These are phyloP conservation scores for Siniperca scherzeri DNA, from an alignment of 2,797 vertebrate genomes.

Conservation along the genomic window DNA sequence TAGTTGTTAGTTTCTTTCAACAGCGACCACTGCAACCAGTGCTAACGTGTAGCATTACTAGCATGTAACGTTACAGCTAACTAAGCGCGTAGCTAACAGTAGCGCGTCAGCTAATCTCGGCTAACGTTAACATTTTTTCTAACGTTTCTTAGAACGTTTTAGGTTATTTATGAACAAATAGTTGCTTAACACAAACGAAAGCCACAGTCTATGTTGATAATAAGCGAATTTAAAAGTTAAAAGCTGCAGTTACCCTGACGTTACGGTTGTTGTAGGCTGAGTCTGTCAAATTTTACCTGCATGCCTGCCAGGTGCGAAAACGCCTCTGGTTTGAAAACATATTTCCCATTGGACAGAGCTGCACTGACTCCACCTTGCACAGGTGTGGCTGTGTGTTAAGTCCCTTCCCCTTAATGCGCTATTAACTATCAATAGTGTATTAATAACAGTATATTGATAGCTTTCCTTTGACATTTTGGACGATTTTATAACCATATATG, in stretches of 20 bases:
- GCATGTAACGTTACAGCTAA: conserved; percentile 33
- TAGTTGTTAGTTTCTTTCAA: background rate
- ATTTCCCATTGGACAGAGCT: conserved; percentile 46
- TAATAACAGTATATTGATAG: background rate
- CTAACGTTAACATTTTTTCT: conserved; percentile 17
- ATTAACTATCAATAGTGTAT: background rate
- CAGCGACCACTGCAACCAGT: background rate
- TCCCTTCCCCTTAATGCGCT: background rate
- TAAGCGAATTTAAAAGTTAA: background rate
- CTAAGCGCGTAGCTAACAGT: conserved; percentile 46
- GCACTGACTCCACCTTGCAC: conserved; percentile 41
- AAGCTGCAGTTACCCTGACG: background rate
- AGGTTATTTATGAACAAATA: accelerated
- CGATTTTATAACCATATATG: background rate
- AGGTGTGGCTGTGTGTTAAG: conserved; percentile 41
- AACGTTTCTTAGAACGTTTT: background rate
- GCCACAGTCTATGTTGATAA: accelerated
- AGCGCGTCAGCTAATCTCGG: conserved; percentile 41
- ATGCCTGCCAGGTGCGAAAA: conserved; percentile 48
- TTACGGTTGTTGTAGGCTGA: background rate
- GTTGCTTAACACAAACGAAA: background rate
- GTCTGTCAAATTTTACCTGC: conserved; percentile 31
- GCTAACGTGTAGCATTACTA: conserved; percentile 23
- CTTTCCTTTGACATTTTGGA: background rate
- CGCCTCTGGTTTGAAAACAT: conserved; percentile 4